A percentile compares a stretch with the other conserved stretches of the same genome.
These are phyloP conservation scores for Bombyx mori DNA, from an alignment of 1,140 invertebrate genomes.

Conservation along the genomic window ASM3026992v2 NC_085131.1:10162001-10162500, in stretches of 20 bases:
- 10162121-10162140: conserved; percentile 46
- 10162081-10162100: conserved; percentile 49
- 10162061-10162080: conserved; percentile 67
- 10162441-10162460: too few relatives aligned
- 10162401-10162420: too few relatives aligned
- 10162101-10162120: conserved; percentile 47
- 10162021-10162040: conserved; percentile 53
- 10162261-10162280: too few relatives aligned
- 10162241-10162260: too few relatives aligned
- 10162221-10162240: too few relatives aligned
- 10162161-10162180: conserved; percentile 64
- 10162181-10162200: conserved; percentile 34
- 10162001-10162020: conserved; percentile 25
- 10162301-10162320: too few relatives aligned
- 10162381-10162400: too few relatives aligned
- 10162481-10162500: conserved; percentile 25
- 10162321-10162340: too few relatives aligned
- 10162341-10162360: too few relatives aligned
- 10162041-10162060: conserved; percentile 68
- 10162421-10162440: too few relatives aligned
- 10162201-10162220: neutral
- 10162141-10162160: conserved; percentile 62
- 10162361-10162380: too few relatives aligned
- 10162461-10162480: conserved; percentile 17
- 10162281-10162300: too few relatives aligned